A percentile compares a stretch with the other conserved stretches of the same genome.
These are phyloP conservation scores for Saguinus imperator DNA, from an alignment of 2,113 vertebrate genomes.

Conservation along the genomic window DNA sequence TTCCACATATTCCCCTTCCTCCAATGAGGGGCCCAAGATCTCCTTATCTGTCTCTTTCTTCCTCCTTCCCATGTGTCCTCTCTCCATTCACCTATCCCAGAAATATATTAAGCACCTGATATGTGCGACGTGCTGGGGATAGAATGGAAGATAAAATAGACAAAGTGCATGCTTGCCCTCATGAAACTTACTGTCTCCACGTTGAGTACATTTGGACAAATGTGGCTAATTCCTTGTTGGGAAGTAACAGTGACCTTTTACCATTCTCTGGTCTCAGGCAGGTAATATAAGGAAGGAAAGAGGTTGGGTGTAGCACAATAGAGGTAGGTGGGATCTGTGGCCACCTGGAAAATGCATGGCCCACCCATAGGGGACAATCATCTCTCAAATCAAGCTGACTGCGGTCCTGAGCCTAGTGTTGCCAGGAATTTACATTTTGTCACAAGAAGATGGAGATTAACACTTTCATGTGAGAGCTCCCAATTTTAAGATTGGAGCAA, in stretches of 20 bases:
- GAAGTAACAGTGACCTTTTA: not conserved
- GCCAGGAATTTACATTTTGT: constrained; percentile 12
- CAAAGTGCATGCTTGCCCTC: not conserved
- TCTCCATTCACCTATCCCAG: not conserved
- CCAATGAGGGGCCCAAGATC: not conserved
- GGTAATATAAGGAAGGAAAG: not conserved
- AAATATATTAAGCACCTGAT: not conserved
- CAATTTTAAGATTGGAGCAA: not conserved
- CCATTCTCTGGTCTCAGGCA: not conserved
- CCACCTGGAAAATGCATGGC: not conserved
- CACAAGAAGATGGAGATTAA: not conserved
- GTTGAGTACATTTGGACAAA: not conserved
- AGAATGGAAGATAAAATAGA: not conserved
- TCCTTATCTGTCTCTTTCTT: not conserved
- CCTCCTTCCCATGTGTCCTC: not conserved
- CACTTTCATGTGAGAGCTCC: not conserved
- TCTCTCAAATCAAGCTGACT: not conserved
- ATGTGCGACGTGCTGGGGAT: not conserved
- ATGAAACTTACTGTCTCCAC: not conserved
- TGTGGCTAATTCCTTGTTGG: not conserved
- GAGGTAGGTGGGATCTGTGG: not conserved
- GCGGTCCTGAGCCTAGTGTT: not conserved
- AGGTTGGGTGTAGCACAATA: not conserved
- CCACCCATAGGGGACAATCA: not conserved
- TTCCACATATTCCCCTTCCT: not conserved